Base-by-base conservation (phyloP, 2,797 vertebrate genomes). In the Pogoniulus pusillus region DNA sequence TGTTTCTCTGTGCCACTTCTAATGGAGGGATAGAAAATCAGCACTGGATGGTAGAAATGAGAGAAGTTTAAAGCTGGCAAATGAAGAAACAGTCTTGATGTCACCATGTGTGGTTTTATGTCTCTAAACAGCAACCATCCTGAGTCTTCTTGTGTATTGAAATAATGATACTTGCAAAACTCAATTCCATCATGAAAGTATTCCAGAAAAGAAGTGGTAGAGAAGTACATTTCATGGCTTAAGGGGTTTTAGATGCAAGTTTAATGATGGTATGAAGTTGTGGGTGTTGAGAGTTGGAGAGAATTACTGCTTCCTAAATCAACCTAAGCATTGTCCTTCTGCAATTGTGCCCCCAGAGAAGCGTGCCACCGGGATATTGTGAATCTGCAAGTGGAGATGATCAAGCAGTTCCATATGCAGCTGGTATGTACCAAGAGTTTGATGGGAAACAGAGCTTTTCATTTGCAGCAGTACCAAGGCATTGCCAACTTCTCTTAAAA, bases 371-470 rank as follows among this genome's bases (percentile, higher is more conserved):
- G 98, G 93, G 99, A 99, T 95, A 98, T 99, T 79, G 97, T 99
- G 92, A 99, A 99, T 97, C 98, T 99, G 58, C 99, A 99, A 97
- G 98, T 99, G 88, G 99, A 99, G 97, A 99, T 99, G 99, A 98
- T 99, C 80, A 98, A 98, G 58, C 99, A 99, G 95, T 99, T 99
- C 95, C 99, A 99, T 96, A 97, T 99, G 96, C 99, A 99, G 91
- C 92, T 99, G 98, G 99, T 99, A 98, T 8, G 98, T 97, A 96
- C 75, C 57, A 58, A 35, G 29, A 73, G 66, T 57, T 66, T 12
- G 80, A 68, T 78, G 73, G 73, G 83, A 90, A 74, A 57, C 35
- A 9, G 7, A 37, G 53, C 27, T 59, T 76, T 87, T 81, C 12
- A 47, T 1, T 82, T 93, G 66, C 34, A 41, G 15, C 88, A 80